Evolutionary conservation across 2,888 invertebrate genomes (phyloP).

Genomic region (Entomobrya multifasciata): DNA sequence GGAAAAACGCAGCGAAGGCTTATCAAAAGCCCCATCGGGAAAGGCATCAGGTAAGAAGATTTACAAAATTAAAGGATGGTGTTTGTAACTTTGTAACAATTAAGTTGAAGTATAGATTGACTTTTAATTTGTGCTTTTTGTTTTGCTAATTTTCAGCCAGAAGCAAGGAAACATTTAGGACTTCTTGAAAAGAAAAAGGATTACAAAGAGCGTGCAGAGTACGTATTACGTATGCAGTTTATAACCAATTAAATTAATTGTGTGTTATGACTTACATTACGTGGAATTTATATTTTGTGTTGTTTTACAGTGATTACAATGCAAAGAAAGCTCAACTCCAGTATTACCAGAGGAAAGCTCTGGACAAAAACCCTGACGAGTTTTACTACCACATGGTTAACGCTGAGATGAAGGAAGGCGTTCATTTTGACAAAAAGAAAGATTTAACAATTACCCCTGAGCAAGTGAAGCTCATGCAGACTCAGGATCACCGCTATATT

Average conservation of each 20-base stretch:
- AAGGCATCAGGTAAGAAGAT: slow-evolving; percentile 86
- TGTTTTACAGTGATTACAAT: slow-evolving; percentile 86
- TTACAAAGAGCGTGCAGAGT: slow-evolving; percentile 87
- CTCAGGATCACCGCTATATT: slow-evolving; percentile 95
- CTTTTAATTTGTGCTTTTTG: neutral
- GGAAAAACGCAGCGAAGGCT: slow-evolving; percentile 93
- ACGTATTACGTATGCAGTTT: too few species aligned
- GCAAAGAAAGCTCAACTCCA: slow-evolving; percentile 92
- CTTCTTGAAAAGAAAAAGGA: slow-evolving; percentile 94
- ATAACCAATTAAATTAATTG: too few species aligned
- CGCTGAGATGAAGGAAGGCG: slow-evolving; percentile 85
- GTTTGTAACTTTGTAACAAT: too few species aligned
- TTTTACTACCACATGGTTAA: slow-evolving; percentile 99
- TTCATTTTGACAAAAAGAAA: slow-evolving; percentile 86
- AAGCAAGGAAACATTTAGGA: slow-evolving; percentile 88
- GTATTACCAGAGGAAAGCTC: slow-evolving; percentile 89
- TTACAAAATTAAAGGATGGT: slow-evolving; percentile 18
- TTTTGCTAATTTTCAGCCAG: slow-evolving; percentile 84
- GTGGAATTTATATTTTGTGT: too few species aligned
- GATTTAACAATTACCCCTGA: slow-evolving; percentile 89
- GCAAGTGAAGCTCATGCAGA: slow-evolving; percentile 93
- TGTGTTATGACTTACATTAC: too few species aligned
- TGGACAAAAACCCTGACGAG: slow-evolving; percentile 98
- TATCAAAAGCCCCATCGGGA: slow-evolving; percentile 92
- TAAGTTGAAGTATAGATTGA: neutral